A percentile compares a stretch with the other conserved stretches of the same genome.
phyloP scores from a whole-genome alignment of 2,797 vertebrate genomes.

The Myiothlypis coronata region DNA sequence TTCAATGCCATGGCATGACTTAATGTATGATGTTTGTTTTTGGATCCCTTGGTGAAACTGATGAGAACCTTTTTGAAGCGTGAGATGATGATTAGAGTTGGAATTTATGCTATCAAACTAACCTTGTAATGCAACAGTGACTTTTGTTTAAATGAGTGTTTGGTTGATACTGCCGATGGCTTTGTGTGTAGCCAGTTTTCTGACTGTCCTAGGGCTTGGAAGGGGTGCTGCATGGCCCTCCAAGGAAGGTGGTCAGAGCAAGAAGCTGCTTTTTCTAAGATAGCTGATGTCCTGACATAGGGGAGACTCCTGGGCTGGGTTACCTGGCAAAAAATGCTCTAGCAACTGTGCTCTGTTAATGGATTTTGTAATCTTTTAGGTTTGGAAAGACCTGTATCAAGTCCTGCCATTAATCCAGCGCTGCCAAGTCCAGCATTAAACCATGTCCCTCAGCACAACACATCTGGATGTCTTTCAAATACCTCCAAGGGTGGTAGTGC shows the following conservation, averaged over 20 bases:
- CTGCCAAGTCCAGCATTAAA: not conserved
- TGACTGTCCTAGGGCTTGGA: not conserved
- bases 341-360: not conserved
- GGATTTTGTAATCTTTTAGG: not conserved
- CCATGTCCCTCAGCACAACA: not conserved
- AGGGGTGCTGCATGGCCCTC: not conserved
- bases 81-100: not conserved
- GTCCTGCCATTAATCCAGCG: not conserved
- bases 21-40: not conserved
- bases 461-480: not conserved
- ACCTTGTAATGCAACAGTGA: not conserved
- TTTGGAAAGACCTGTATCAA: not conserved
- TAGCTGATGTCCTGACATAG: rapidly evolving
- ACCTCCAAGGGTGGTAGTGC: not conserved
- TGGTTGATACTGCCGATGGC: not conserved
- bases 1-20: not conserved
- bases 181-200: not conserved
- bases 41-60: not conserved
- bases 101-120: not conserved
- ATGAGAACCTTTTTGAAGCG: not conserved
- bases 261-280: not conserved
- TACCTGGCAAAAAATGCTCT: not conserved
- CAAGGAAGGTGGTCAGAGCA: not conserved
- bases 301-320: not conserved
- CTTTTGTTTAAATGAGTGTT: not conserved